Evolutionary conservation across 23 tunicate species (phyloP).

Genomic region (Styela clava): DNA sequence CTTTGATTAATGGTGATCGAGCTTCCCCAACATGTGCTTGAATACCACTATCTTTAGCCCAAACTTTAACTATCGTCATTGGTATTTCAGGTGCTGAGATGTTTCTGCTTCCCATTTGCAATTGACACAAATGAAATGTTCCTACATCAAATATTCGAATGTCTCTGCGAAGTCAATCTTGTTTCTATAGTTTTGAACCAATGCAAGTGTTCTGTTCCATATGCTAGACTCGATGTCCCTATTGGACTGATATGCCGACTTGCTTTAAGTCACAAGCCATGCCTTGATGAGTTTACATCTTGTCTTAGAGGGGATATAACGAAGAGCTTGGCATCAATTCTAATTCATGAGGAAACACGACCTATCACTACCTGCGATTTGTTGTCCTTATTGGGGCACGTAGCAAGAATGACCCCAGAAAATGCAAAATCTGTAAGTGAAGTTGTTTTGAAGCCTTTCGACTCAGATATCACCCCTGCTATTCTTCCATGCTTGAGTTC

Average conservation of each 20-base stretch:
- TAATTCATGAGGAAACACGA: not conserved
- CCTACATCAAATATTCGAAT: conserved; percentile 35
- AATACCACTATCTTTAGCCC: no score
- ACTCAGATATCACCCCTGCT: not conserved
- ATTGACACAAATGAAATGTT: conserved; percentile 32
- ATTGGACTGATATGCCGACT: conserved; percentile 28
- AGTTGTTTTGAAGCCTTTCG: not conserved
- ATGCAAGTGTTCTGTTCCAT: not conserved
- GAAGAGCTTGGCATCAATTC: conserved; percentile 1
- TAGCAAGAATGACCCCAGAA: conserved; percentile 8
- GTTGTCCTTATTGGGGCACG: conserved; percentile 21
- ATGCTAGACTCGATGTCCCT: conserved; percentile 18
- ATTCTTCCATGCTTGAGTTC: conserved; percentile 14
- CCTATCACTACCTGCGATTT: conserved; percentile 22
- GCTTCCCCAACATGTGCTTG: no score
- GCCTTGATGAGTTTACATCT: conserved; percentile 20
- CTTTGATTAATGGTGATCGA: no score
- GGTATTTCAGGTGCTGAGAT: conserved; percentile 19
- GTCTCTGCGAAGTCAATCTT: conserved; percentile 33
- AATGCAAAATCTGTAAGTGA: conserved; percentile 1
- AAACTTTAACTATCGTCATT: no score
- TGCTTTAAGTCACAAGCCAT: conserved; percentile 15
- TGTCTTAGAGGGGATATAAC: conserved; percentile 8
- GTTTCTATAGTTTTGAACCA: conserved; percentile 17
- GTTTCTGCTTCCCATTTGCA: conserved; percentile 59